Evolutionary conservation across 2,113 vertebrate genomes (phyloP).

Genomic region (Lasiurus cinereus): DNA sequence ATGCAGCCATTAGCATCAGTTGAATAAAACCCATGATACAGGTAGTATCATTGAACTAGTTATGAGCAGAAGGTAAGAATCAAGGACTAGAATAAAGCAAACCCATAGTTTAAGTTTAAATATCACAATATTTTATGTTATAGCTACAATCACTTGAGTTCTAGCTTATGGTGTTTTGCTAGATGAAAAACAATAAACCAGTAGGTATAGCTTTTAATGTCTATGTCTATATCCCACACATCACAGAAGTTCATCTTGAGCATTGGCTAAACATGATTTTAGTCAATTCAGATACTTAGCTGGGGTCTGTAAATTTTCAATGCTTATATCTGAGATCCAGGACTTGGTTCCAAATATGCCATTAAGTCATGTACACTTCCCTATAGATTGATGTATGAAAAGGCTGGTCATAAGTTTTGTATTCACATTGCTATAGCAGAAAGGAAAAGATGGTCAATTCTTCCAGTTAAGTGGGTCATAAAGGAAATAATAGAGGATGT

Average conservation of each 20-base stretch:
- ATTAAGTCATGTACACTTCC: background rate
- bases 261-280: background rate
- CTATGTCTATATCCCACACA: background rate
- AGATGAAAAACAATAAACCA: slow-evolving; percentile 28
- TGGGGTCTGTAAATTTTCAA: background rate
- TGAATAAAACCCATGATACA: background rate
- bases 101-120: background rate
- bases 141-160: background rate
- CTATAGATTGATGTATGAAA: background rate
- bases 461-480: background rate
- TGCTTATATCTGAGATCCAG: background rate
- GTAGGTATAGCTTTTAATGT: background rate
- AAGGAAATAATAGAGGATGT: background rate
- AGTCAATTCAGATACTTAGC: background rate
- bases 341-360: background rate
- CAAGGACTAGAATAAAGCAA: background rate
- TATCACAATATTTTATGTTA: background rate
- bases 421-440: background rate
- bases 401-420: background rate
- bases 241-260: background rate
- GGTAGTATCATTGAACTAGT: background rate
- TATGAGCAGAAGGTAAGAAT: slow-evolving; percentile 13
- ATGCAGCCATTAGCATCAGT: rapidly evolving
- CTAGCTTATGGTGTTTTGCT: background rate
- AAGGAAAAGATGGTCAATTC: background rate